phyloP scores from a whole-genome alignment of 2,113 vertebrate genomes.

The Stegastes partitus region DNA sequence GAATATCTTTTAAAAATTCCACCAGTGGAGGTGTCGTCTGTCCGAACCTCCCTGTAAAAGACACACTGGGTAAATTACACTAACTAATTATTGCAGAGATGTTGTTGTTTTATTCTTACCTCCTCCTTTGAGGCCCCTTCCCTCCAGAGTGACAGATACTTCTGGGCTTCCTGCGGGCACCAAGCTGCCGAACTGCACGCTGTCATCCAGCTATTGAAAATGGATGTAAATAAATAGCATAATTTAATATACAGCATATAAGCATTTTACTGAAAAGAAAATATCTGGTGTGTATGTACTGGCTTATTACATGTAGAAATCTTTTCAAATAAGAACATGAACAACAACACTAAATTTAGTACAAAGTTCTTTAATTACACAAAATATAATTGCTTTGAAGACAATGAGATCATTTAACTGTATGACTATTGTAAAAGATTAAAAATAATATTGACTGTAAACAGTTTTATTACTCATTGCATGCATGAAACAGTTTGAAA shows the following conservation, averaged over 20 bases:
- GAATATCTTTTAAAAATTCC: slow-evolving; percentile 98
- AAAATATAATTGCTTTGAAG: background rate
- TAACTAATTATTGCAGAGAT: background rate
- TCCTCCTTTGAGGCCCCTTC: slow-evolving; percentile 94
- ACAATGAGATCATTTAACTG: background rate
- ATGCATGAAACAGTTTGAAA: slow-evolving; percentile 6
- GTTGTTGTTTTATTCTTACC: slow-evolving; percentile 81
- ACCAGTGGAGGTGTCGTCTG: slow-evolving; percentile 98
- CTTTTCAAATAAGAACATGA: background rate
- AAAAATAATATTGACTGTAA: background rate
- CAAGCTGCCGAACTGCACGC: slow-evolving; percentile 85
- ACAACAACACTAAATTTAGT: no score
- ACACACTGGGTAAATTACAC: slow-evolving; percentile 1
- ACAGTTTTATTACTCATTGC: slow-evolving; percentile 7
- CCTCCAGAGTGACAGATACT: slow-evolving; percentile 90
- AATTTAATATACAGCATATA: slow-evolving; percentile 3
- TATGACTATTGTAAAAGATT: background rate
- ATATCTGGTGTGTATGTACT: background rate
- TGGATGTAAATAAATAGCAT: slow-evolving; percentile 30
- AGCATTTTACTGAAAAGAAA: background rate
- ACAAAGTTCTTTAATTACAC: background rate
- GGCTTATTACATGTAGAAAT: background rate
- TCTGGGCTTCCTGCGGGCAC: slow-evolving; percentile 83
- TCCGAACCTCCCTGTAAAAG: slow-evolving; percentile 93
- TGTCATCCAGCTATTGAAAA: slow-evolving; percentile 83